Evolutionary conservation across 1,140 invertebrate genomes (phyloP), one percentile per base, ranked within the genome.

Genomic region (Aporrectodea caliginosa): DNA sequence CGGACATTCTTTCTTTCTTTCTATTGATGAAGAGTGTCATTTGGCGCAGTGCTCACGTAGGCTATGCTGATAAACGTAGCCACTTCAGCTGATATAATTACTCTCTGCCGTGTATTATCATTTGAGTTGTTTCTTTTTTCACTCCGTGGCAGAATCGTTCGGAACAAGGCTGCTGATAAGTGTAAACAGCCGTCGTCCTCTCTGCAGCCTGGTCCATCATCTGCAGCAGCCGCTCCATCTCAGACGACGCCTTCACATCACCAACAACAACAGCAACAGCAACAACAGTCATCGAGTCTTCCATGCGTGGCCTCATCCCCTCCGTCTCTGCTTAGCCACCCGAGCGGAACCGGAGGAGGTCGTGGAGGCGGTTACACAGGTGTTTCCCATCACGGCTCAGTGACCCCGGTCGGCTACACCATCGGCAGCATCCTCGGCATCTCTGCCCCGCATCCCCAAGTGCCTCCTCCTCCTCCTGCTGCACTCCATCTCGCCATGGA

Each of bases 351-450:
- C 79, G 12, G 1, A 75, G 74, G 90, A 91, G 31, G 88, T 87
- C 0, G 82, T 79, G 81, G 85, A 87, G 78, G 79, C 80, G 81
- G 74, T 88, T n/a, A n/a, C n/a, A n/a, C n/a, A n/a, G 43, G 43
- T 12, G 43, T 58, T 22, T 58, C 6, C 43, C 43, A 58, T 58
- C 89, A 80, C 90, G 91, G 34, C 85, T 85, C 80, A 86, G 86
- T 78, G 86, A 88, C 79, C 88, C 85, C 77, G 86, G 80, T 77
- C 79, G 77, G 33, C 78, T 97, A 97, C 90, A 95, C 94, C 89
- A 97, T 97, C 89, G 96, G 95, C 87, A 95, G 95, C n/a, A 96
- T 97, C 87, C 91, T 97, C 30, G 95, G 95, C 29, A 94, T 97
- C 82, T 90, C 91, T 43, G 72, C 6, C 12, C 73, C 32, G 1